Evolutionary conservation across 1,140 invertebrate genomes (phyloP).

Genomic region (Drosophila persimilis): DNA sequence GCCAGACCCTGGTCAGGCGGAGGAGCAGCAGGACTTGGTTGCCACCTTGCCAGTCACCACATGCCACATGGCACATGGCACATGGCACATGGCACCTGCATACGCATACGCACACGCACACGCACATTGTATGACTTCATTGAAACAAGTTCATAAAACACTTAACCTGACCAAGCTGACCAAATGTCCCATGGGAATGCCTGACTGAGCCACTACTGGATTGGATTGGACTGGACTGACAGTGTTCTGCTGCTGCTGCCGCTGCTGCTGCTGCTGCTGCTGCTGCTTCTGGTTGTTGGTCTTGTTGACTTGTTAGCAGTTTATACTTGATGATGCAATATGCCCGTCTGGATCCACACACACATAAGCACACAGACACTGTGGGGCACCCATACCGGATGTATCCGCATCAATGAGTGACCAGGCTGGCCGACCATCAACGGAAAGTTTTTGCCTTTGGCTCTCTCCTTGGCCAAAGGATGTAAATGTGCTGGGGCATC

Average conservation of each 20-base stretch:
- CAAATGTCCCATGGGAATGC: slow-evolving; percentile 64
- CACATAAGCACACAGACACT: not conserved
- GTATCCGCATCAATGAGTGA: slow-evolving; percentile 72
- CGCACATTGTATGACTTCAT: slow-evolving; percentile 73
- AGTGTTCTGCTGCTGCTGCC: slow-evolving; percentile 24
- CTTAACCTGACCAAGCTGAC: slow-evolving; percentile 73
- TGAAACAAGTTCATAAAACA: slow-evolving; percentile 81
- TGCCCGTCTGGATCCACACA: slow-evolving; percentile 1
- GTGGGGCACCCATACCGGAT: slow-evolving; percentile 40
- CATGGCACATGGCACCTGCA: slow-evolving; percentile 65
- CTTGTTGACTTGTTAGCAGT: slow-evolving; percentile 70
- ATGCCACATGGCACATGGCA: slow-evolving; percentile 36
- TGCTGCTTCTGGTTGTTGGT: slow-evolving; percentile 12
- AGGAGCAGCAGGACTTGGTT: slow-evolving; percentile 1
- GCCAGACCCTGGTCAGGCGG: too few relatives aligned
- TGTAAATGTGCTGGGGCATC: slow-evolving; percentile 27
- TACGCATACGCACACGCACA: slow-evolving; percentile 5
- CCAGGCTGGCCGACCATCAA: slow-evolving; percentile 31
- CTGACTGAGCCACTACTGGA: slow-evolving; percentile 26
- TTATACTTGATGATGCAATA: slow-evolving; percentile 27
- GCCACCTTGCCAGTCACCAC: slow-evolving; percentile 27
- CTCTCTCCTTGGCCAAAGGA: not conserved
- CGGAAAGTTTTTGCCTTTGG: slow-evolving; percentile 54
- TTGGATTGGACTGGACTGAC: slow-evolving; percentile 15
- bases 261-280: not conserved